A percentile compares a stretch with the other conserved stretches of the same genome.
These are phyloP conservation scores for Coregonus clupeaformis DNA, from an alignment of 2,113 vertebrate genomes.

Conservation along the genomic window DNA sequence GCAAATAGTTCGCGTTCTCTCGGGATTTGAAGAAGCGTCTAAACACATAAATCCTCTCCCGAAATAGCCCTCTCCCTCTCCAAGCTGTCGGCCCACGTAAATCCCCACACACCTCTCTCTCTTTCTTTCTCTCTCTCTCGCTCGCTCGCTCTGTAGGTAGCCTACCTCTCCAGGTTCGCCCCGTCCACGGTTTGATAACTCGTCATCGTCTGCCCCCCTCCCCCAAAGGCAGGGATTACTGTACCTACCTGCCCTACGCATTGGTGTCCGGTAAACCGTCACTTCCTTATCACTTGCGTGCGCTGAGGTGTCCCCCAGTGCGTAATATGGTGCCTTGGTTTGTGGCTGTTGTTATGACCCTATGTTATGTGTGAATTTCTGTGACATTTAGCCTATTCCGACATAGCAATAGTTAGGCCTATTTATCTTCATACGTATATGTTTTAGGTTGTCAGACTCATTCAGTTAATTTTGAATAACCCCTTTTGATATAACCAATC, in stretches of 20 bases:
- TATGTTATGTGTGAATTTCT: too few relatives aligned
- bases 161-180: not conserved
- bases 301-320: slow-evolving; percentile 15
- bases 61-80: slow-evolving; percentile 63
- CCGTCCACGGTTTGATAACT: not conserved
- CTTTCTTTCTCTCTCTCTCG: slow-evolving; percentile 26
- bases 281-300: slow-evolving; percentile 38
- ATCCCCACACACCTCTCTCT: slow-evolving; percentile 65
- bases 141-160: not conserved
- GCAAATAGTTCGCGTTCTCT: slow-evolving; percentile 7
- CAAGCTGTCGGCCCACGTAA: slow-evolving; percentile 74
- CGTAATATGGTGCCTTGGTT: too few relatives aligned
- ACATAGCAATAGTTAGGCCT: too few relatives aligned
- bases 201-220: slow-evolving; percentile 13
- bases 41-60: slow-evolving; percentile 76
- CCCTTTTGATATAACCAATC: too few relatives aligned
- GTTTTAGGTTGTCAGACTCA: too few relatives aligned
- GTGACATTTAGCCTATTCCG: too few relatives aligned
- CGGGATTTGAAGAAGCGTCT: slow-evolving; percentile 70
- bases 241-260: slow-evolving; percentile 13
- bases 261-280: slow-evolving; percentile 29
- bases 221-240: slow-evolving; percentile 47
- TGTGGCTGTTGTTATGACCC: too few relatives aligned
- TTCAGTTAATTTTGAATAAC: too few relatives aligned
- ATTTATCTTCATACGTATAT: too few relatives aligned